Conservation (phyloP, 2,113 vertebrate genomes). For the Apteryx mantelli region DNA sequence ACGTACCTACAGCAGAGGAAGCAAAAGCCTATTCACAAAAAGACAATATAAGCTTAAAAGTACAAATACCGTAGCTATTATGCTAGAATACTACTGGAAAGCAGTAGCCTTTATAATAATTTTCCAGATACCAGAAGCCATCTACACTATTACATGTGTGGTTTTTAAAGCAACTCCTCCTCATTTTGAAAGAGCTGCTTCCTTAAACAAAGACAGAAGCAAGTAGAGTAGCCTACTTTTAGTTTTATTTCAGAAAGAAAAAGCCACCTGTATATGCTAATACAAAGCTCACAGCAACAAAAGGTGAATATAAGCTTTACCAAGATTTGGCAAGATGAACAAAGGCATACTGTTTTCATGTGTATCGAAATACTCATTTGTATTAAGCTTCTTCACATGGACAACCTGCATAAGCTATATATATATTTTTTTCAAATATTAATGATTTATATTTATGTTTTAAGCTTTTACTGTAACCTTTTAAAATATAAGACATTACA, state of each 20-base stretch:
- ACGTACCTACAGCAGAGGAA: neutral
- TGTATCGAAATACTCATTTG: neutral
- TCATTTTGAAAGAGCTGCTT: neutral
- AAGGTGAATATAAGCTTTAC: constrained; percentile 47
- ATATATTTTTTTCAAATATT: neutral
- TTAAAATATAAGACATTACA: neutral
- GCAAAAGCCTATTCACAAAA: neutral
- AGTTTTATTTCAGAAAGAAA: neutral
- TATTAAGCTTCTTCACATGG: neutral
- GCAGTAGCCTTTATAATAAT: neutral
- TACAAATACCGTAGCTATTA: neutral
- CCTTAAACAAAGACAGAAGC: neutral
- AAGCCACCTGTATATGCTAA: constrained; percentile 30
- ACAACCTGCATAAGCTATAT: neutral
- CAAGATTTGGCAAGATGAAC: neutral
- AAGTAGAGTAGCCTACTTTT: neutral
- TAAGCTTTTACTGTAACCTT: neutral
- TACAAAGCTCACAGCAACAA: neutral
- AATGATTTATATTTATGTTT: neutral
- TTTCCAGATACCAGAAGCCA: neutral
- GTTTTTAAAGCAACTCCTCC: neutral
- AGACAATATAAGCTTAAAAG: neutral
- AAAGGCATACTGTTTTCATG: neutral
- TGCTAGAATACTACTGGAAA: neutral
- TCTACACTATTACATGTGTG: neutral